phyloP scores from a whole-genome alignment of 2,888 invertebrate genomes.

The Amphipoea lucens region DNA sequence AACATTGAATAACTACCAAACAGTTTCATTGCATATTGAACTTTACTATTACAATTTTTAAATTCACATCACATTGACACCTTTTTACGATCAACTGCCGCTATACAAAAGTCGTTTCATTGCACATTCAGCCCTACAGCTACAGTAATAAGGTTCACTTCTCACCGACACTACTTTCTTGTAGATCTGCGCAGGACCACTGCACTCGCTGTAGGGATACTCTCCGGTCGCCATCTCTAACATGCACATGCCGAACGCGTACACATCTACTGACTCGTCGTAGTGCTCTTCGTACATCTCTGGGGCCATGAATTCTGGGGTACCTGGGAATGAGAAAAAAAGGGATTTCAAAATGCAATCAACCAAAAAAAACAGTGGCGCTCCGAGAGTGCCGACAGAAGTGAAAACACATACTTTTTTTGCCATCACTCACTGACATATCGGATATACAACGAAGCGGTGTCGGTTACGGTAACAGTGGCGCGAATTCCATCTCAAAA shows the following conservation, averaged over 20 bases:
- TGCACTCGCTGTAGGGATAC: constrained; percentile 99
- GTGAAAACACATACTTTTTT: no score
- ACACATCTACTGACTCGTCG: constrained; percentile 99
- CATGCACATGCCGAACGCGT: constrained; percentile 99
- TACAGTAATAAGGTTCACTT: constrained; percentile 50
- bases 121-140: not conserved
- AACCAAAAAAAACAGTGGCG: no score
- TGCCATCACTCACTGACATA: no score
- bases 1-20: not conserved
- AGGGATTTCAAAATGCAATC: no score
- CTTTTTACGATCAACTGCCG: not conserved
- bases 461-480: no score
- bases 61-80: not conserved
- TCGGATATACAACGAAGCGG: no score
- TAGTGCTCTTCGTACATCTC: constrained; percentile 99
- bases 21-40: not conserved
- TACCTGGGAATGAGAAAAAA: constrained; percentile 88
- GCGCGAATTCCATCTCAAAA: no score
- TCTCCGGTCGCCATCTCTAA: constrained; percentile 99
- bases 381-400: no score
- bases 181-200: constrained; percentile 99
- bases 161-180: constrained; percentile 98
- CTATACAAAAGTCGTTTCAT: not conserved
- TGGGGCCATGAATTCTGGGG: constrained; percentile 99
- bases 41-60: not conserved